Evolutionary conservation across 2,113 vertebrate species (phyloP).

Genomic region (Callaeas wilsoni): DNA sequence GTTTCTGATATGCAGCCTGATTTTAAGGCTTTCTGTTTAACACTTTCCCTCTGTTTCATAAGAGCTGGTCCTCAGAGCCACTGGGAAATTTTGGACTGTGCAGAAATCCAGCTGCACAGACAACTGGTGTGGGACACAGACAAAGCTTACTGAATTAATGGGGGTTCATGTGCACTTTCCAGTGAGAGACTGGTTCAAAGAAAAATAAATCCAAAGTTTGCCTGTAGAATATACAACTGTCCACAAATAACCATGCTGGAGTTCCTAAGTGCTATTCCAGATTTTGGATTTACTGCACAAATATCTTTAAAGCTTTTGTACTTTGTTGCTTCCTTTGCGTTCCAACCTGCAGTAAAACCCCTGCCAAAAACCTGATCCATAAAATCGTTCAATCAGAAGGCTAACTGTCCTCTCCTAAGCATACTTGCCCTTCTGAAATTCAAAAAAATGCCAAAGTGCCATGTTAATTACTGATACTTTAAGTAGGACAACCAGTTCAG

Average conservation of each 20-base stretch:
- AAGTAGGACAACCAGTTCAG: not conserved
- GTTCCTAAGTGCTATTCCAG: not conserved
- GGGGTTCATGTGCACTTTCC: not conserved
- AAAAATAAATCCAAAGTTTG: not conserved
- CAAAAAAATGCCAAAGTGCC: not conserved
- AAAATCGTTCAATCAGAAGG: not conserved
- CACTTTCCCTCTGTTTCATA: not conserved
- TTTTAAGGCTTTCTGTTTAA: not conserved
- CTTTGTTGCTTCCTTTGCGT: not conserved
- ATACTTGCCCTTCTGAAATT: not conserved
- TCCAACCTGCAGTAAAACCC: not conserved
- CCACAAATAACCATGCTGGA: not conserved
- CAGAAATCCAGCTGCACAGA: not conserved
- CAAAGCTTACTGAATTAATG: not conserved
- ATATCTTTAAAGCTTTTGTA: not conserved
- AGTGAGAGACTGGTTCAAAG: not conserved
- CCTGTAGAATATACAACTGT: not conserved
- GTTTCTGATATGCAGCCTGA: not conserved
- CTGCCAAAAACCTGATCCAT: not conserved
- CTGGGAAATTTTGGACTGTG: not conserved
- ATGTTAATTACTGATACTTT: not conserved
- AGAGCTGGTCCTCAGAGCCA: not conserved
- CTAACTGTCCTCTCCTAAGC: not conserved
- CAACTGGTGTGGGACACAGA: not conserved
- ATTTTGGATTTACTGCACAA: not conserved